Evolutionary conservation across 1,140 invertebrate genomes (phyloP).

Genomic region (Leptinotarsa undecemlineata): DNA sequence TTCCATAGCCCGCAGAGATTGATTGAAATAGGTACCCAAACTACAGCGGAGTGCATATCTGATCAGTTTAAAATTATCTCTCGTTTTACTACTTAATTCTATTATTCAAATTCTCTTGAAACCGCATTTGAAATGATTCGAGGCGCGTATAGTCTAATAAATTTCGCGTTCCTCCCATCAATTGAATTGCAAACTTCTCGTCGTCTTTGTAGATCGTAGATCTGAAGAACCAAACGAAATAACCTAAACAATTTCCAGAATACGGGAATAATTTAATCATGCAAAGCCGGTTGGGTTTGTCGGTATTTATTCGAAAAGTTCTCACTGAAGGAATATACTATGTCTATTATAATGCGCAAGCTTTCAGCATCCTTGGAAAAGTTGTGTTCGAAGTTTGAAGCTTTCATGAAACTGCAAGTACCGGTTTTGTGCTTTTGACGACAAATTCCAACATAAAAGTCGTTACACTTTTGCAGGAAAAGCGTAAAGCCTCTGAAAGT

Average conservation of each 20-base stretch:
- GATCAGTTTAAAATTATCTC: too few species aligned
- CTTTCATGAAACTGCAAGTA: constrained; percentile 24
- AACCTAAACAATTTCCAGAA: constrained; percentile 13
- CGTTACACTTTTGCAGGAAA: constrained; percentile 30
- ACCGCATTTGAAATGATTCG: too few species aligned
- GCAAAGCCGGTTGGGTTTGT: constrained; percentile 8
- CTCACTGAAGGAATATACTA: constrained; percentile 15
- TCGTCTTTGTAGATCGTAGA: background rate
- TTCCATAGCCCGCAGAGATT: too few species aligned
- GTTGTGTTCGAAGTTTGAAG: constrained; percentile 20
- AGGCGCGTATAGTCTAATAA: too few species aligned
- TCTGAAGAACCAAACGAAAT: background rate
- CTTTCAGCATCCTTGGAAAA: constrained; percentile 14
- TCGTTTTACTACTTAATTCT: too few species aligned
- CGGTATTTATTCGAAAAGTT: constrained; percentile 21
- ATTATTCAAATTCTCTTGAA: too few species aligned
- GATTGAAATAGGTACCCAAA: too few species aligned
- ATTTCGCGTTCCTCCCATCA: background rate
- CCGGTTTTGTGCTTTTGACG: constrained; percentile 26
- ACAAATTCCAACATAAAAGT: constrained; percentile 25
- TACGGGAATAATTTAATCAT: constrained; percentile 6
- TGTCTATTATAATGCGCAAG: constrained; percentile 20
- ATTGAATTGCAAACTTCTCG: background rate
- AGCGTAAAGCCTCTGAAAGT: constrained; percentile 30
- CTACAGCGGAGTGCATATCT: too few species aligned